Base-by-base conservation (phyloP, 2,797 vertebrate genomes). In the Malurus splendens region DNA sequence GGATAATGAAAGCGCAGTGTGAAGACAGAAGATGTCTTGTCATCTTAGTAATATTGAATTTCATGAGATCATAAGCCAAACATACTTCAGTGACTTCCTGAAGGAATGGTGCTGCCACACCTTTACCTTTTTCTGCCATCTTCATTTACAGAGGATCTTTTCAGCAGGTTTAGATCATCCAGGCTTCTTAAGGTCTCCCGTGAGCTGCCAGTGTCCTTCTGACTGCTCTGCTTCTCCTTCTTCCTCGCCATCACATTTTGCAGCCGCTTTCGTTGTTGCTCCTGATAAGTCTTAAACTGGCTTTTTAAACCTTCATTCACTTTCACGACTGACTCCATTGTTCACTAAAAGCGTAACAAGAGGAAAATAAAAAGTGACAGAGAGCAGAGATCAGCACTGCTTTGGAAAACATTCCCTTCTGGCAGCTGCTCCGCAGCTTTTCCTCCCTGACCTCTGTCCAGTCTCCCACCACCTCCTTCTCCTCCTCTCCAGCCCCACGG, bases 261-360 rank as follows among this genome's bases (percentile, higher is more conserved):
- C 60, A 98, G 82, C 80, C 95, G 80, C 44, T 93, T 97, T 68
- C 96, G 97, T 93, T 99, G 98, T 81, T 99, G 98, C 59, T 98
- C 97, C 95, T 99, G 98, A 25, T 99, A 96, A 6, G 95, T 95
- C 96, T 98, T 97, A 82, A 99, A 98, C 96, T 98, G 98, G 82
- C 98, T 97, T 91, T 96, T 96, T 84, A 98, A 90, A 41, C 93
- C 91, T 56, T 98, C 96, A 13, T 93, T 96, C 9, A 94, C 72
- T 47, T 91, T 86, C 32, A 96, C 89, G 1, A 96, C 95, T 0
- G 90, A 61, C 30, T 98, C 98, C 98, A 99, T 98, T 30, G 54
- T 66, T 91, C 48, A n/a, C 95, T 96, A 45, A 71, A 89, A 86
- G 41, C 60, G 24, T 14, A 62, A 65, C 22, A 25, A 68, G 74